Evolutionary conservation across 2,797 vertebrate species (phyloP), one percentile per base, ranked within the genome.

Genomic region (Potorous gilbertii): DNA sequence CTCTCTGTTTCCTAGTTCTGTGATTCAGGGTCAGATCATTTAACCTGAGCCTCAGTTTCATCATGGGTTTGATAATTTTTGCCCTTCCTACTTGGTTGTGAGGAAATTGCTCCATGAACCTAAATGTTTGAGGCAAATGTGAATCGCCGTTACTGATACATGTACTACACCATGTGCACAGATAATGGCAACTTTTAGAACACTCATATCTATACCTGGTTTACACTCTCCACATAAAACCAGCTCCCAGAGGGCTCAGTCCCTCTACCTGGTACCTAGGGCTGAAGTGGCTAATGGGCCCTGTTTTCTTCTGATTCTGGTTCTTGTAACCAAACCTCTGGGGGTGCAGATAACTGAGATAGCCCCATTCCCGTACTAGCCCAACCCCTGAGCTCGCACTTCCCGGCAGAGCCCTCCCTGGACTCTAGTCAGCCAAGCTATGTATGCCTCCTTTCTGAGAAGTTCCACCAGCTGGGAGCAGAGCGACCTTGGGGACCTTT

Each of bases 291-390:
- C 2, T 81, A 16, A 90, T 91, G 95, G 54, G 54, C 56, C 92
- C 66, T 87, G 40, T 10, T 87, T 1, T 87, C 40, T 50, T 96
- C 94, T 96, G 96, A 95, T 95, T 54, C 34, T 56, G 28, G 34
- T 54, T 56, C 90, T 50, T 87, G 46, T 55, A 56, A n/a, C 55
- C 89, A 94, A 92, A 27, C 27, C 40, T 29, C 24, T 13, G n/a
- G 90, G 52, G 56, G 91, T 46, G 12, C 93, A 59, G 56, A 29
- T 34, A 56, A 90, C 92, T 87, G 40, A 50, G 21, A 11, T 55
- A 92, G 74, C 93, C 81, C 95, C 95, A 18, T 97, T 98, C 96
- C 74, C 55, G 94, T 92, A 97, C 81, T 93, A 94, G 87, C 74
- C 89, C 55, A 94, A 56, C 55, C 74, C 89, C 93, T 96, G 50